Evolutionary conservation across 2,113 vertebrate genomes (phyloP).

Genomic region (Tauraco erythrolophus): DNA sequence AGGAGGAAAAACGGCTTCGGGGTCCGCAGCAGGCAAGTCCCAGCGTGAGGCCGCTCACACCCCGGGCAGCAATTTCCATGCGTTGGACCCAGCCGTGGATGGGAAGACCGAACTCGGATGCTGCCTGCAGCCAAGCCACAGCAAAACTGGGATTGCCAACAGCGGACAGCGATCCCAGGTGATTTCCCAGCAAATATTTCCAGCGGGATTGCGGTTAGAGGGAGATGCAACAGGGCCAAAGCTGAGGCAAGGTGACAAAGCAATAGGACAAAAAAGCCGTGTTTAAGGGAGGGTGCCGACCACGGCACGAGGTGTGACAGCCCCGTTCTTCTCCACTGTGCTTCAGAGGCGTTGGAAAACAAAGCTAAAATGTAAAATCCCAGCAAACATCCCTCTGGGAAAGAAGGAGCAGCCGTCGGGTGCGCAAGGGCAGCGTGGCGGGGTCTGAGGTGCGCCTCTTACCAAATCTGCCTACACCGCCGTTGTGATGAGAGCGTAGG

Average conservation of each 20-base stretch:
- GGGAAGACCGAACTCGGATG: rapidly evolving
- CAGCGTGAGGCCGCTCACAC: rapidly evolving
- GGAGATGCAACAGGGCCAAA: background rate
- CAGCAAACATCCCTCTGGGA: background rate
- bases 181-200: background rate
- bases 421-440: background rate
- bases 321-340: background rate
- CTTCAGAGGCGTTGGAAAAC: background rate
- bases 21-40: rapidly evolving
- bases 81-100: rapidly evolving
- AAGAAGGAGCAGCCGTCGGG: background rate
- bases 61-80: background rate
- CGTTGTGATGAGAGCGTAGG: conserved; percentile 95
- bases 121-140: background rate
- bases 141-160: background rate
- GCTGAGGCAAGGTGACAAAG: background rate
- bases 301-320: rapidly evolving
- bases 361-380: background rate
- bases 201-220: background rate
- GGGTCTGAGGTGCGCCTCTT: background rate
- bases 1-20: background rate
- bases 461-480: conserved; percentile 97
- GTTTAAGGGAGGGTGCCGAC: rapidly evolving
- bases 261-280: background rate
- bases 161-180: background rate